A percentile compares a stretch with the other conserved stretches of the same genome.
Evolutionary conservation across 2,888 invertebrate species (phyloP).

Genomic region (Blastobasis lacticolella): DNA sequence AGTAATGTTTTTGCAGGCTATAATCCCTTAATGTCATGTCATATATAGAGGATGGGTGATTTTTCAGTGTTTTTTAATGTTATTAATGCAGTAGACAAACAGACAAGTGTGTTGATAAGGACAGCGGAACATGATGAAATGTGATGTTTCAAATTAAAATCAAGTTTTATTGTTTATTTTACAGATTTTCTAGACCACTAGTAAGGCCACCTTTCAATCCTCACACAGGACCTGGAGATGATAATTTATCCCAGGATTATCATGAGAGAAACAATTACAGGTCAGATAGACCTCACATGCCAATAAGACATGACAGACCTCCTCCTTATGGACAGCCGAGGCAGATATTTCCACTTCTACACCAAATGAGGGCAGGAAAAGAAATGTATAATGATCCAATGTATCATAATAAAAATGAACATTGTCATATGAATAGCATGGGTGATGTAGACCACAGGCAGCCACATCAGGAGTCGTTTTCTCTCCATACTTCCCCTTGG

Average conservation of each 20-base stretch:
- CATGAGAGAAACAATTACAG: slow-evolving; percentile 39
- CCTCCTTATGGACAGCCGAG: slow-evolving; percentile 27
- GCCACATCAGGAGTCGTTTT: slow-evolving; percentile 16
- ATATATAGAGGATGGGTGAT: not conserved
- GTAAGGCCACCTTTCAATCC: slow-evolving; percentile 30
- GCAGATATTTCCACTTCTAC: slow-evolving; percentile 22
- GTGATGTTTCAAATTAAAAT: too few relatives aligned
- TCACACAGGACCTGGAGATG: slow-evolving; percentile 20
- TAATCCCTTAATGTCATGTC: not conserved
- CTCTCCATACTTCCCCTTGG: slow-evolving; percentile 32
- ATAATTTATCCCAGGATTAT: slow-evolving; percentile 19
- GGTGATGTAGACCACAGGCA: slow-evolving; percentile 55
- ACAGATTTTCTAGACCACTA: slow-evolving; percentile 45
- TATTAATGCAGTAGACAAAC: not conserved
- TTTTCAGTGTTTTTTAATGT: not conserved
- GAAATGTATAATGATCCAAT: slow-evolving; percentile 17
- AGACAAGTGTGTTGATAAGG: not conserved
- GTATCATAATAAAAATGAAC: slow-evolving; percentile 19
- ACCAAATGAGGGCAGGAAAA: slow-evolving; percentile 25
- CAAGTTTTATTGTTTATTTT: slow-evolving; percentile 15
- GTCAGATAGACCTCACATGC: slow-evolving; percentile 17
- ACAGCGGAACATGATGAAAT: not conserved
- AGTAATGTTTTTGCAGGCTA: too few relatives aligned
- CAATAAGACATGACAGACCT: slow-evolving; percentile 28
- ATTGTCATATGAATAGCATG: slow-evolving; percentile 41